These are phyloP conservation scores for Sturnus vulgaris DNA, from an alignment of 2,113 vertebrate species.

Conservation along the genomic window DNA sequence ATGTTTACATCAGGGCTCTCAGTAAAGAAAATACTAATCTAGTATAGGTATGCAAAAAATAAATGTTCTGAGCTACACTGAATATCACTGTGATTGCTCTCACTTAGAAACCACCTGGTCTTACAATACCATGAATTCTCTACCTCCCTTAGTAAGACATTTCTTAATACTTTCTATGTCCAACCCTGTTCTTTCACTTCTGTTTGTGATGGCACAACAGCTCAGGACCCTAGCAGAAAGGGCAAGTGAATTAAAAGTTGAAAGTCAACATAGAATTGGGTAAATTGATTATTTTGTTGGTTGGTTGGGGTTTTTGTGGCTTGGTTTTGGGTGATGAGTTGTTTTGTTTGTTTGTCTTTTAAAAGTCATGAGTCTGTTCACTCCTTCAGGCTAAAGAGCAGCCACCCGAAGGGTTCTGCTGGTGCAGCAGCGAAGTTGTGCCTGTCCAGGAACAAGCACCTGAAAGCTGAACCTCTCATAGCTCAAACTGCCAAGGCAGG, in stretches of 20 bases:
- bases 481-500: not conserved
- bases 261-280: not conserved
- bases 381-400: not conserved
- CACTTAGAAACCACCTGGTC: not conserved
- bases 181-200: not conserved
- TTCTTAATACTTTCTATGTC: not conserved
- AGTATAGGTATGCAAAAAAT: not conserved
- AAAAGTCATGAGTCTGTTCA: not conserved
- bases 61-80: not conserved
- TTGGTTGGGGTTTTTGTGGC: not conserved
- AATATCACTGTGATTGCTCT: not conserved
- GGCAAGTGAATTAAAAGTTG: not conserved
- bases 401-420: not conserved
- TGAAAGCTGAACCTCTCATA: not conserved
- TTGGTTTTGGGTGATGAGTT: not conserved
- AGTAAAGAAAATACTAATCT: not conserved
- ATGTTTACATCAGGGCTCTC: not conserved
- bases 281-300: not conserved
- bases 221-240: not conserved
- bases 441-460: not conserved
- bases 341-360: not conserved
- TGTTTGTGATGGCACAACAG: not conserved
- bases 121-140: not conserved
- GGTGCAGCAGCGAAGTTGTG: not conserved
- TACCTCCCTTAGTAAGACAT: not conserved